A percentile compares a stretch with the other conserved stretches of the same genome.
Evolutionary conservation across 2,113 vertebrate species (phyloP).

Genomic region (Campylomormyrus tamandua): DNA sequence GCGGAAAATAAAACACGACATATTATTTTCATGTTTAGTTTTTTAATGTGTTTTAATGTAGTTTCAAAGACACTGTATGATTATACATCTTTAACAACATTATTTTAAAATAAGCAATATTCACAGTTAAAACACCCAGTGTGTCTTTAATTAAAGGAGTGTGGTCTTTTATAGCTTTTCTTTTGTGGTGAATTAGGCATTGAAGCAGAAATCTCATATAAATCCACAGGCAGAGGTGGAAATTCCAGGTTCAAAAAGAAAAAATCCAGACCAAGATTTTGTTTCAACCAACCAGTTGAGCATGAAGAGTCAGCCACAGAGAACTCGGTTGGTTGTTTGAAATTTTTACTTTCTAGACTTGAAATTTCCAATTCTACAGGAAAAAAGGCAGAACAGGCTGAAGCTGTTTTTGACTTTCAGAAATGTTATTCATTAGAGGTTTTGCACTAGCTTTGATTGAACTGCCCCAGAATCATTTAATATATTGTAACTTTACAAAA

Average conservation of each 20-base stretch:
- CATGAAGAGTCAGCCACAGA: too few relatives aligned
- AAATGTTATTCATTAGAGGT: background rate
- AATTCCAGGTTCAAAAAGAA: too few relatives aligned
- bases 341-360: too few relatives aligned
- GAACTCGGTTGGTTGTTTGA: too few relatives aligned
- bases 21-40: background rate
- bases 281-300: too few relatives aligned
- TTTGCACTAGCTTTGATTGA: background rate
- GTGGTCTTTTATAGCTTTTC: background rate
- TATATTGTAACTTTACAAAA: background rate
- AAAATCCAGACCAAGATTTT: too few relatives aligned
- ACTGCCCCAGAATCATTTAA: background rate
- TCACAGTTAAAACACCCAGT: background rate
- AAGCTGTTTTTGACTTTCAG: background rate
- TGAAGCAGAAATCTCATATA: background rate
- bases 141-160: background rate
- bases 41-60: background rate
- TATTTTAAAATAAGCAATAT: conserved; percentile 11
- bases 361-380: background rate
- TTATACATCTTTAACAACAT: background rate
- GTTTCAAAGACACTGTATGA: background rate
- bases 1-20: background rate
- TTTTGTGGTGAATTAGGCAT: background rate
- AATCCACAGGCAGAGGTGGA: background rate
- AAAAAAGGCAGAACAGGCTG: background rate